Evolutionary conservation across 2,888 invertebrate species (phyloP).

Genomic region (Phymatocera aterrima): DNA sequence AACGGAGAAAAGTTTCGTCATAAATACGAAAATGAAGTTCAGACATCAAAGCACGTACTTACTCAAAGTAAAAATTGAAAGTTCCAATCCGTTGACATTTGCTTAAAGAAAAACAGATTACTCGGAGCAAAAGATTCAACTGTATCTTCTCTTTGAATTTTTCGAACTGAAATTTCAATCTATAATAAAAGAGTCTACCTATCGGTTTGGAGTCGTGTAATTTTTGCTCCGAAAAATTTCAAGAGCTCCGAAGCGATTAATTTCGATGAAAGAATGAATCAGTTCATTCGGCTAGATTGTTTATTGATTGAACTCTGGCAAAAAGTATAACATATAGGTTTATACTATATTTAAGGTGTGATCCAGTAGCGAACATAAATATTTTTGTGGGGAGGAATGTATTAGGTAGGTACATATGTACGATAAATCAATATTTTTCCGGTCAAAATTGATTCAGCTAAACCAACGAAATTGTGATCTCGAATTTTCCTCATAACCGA

Average conservation of each 20-base stretch:
- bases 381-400: not conserved
- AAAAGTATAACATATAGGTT: not conserved
- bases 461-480: not conserved
- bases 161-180: too few species aligned
- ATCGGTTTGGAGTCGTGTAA: too few species aligned
- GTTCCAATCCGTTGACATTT: not conserved
- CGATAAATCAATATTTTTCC: too few species aligned
- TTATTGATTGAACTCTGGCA: not conserved
- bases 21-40: too few species aligned
- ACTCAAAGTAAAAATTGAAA: not conserved
- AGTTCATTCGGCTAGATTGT: not conserved
- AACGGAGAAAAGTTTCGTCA: too few species aligned
- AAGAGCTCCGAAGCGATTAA: not conserved
- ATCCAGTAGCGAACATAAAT: not conserved
- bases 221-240: too few species aligned
- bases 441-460: too few species aligned
- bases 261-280: not conserved
- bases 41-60: too few species aligned
- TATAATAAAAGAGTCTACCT: too few species aligned
- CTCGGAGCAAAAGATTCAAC: not conserved
- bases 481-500: not conserved
- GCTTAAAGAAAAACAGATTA: not conserved
- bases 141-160: too few species aligned
- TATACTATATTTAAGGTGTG: not conserved
- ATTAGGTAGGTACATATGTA: not conserved